A percentile compares a stretch with the other conserved stretches of the same genome.
These are phyloP conservation scores for Sesamia inferens DNA, from an alignment of 2,888 invertebrate species.

Conservation along the genomic window DNA sequence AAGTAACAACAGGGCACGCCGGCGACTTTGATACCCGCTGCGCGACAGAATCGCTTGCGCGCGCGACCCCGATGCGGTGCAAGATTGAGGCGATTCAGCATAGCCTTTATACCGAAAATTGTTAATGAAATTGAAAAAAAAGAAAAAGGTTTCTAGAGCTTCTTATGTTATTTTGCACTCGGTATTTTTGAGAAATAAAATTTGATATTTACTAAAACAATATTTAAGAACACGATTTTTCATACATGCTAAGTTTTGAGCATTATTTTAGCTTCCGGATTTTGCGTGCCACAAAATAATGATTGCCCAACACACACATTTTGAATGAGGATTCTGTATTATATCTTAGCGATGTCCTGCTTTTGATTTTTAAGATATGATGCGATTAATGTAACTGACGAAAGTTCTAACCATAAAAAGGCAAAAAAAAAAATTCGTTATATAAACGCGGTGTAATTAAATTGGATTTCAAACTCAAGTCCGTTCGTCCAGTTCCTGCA, in stretches of 20 bases:
- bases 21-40: constrained; percentile 85
- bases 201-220: background rate
- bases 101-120: constrained; percentile 28
- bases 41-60: constrained; percentile 83
- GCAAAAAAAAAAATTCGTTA: background rate
- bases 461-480: constrained; percentile 3
- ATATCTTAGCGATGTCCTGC: too few species aligned
- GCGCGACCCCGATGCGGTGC: constrained; percentile 68
- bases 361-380: background rate
- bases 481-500: constrained; percentile 45
- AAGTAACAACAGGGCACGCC: constrained; percentile 76
- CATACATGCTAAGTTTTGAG: background rate
- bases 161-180: background rate
- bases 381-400: background rate
- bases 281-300: background rate
- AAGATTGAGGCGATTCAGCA: constrained; percentile 68
- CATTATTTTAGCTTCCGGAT: background rate
- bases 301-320: background rate
- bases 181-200: background rate
- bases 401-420: background rate
- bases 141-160: background rate
- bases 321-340: background rate
- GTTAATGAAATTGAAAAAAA: background rate
- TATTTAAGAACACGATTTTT: background rate
- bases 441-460: background rate